These are phyloP conservation scores for Eubasilissa splendida DNA, from an alignment of 2,888 invertebrate species.

Conservation along the genomic window DNA sequence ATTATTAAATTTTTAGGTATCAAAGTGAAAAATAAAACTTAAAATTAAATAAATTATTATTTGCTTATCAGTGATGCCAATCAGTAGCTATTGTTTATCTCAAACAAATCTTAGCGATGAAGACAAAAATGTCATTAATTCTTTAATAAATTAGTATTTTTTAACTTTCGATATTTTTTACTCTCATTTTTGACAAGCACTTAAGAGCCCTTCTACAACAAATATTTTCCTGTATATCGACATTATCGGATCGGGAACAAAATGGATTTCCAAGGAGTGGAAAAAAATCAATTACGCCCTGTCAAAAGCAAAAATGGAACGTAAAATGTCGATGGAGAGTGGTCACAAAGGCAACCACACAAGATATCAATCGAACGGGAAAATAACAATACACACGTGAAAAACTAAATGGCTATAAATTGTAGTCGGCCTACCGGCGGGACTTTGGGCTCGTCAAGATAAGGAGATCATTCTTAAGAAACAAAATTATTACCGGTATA, in stretches of 20 bases:
- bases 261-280: constrained; percentile 55
- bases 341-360: constrained; percentile 53
- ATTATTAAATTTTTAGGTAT: no score
- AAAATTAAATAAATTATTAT: no score
- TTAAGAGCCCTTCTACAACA: constrained; percentile 33
- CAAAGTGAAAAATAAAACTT: no score
- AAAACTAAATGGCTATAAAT: constrained; percentile 54
- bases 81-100: background rate
- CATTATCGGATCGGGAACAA: constrained; percentile 54
- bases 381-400: constrained; percentile 55
- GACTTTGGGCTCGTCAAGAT: background rate
- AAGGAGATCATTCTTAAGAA: background rate
- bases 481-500: background rate
- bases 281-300: constrained; percentile 58
- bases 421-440: no score
- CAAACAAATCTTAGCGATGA: no score
- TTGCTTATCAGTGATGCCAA: background rate
- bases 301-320: constrained; percentile 58
- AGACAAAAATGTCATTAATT: no score
- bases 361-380: constrained; percentile 57
- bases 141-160: no score
- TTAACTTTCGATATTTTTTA: background rate
- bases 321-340: constrained; percentile 55
- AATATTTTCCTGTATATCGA: constrained; percentile 46
- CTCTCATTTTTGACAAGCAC: constrained; percentile 38